Evolutionary conservation across 2,888 invertebrate genomes (phyloP).

Genomic region (Morpho achilles): DNA sequence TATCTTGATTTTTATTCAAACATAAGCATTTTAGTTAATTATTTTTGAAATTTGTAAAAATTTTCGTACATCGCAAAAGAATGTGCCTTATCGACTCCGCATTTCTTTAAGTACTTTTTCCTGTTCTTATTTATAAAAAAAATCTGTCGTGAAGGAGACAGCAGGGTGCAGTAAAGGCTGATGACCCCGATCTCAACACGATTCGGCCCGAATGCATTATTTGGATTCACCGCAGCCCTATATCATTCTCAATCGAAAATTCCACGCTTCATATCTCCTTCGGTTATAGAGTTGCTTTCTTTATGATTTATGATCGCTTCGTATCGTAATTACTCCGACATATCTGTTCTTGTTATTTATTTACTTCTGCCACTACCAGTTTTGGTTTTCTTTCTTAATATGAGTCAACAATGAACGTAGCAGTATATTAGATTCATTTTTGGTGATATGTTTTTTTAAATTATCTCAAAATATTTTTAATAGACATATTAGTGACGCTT

Average conservation of each 20-base stretch:
- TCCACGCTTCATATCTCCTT: slow-evolving; percentile 70
- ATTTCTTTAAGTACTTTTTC: slow-evolving; percentile 26
- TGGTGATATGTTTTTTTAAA: too few relatives aligned
- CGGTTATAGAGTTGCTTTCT: slow-evolving; percentile 58
- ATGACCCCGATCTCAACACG: slow-evolving; percentile 56
- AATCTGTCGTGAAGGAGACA: slow-evolving; percentile 34
- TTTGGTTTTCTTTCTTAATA: neutral
- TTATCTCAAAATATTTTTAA: too few relatives aligned
- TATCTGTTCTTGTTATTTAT: slow-evolving; percentile 35
- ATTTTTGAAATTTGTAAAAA: too few relatives aligned
- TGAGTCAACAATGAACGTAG: neutral
- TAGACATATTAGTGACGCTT: too few relatives aligned
- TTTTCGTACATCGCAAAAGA: neutral
- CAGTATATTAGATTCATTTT: neutral
- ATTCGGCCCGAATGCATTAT: slow-evolving; percentile 71
- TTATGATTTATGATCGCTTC: slow-evolving; percentile 62
- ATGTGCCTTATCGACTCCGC: slow-evolving; percentile 12
- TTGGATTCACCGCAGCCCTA: slow-evolving; percentile 57
- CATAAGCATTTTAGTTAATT: neutral
- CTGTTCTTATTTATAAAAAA: slow-evolving; percentile 46
- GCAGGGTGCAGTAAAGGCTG: slow-evolving; percentile 53
- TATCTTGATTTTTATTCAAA: slow-evolving; percentile 9
- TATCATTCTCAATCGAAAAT: slow-evolving; percentile 66
- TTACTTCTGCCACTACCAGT: slow-evolving; percentile 20
- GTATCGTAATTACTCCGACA: slow-evolving; percentile 46